A percentile compares a stretch with the other conserved stretches of the same genome.
These are phyloP conservation scores for Antedon mediterranea DNA, from an alignment of 53 echinoderm and acorn worm species.

Conservation along the genomic window DNA sequence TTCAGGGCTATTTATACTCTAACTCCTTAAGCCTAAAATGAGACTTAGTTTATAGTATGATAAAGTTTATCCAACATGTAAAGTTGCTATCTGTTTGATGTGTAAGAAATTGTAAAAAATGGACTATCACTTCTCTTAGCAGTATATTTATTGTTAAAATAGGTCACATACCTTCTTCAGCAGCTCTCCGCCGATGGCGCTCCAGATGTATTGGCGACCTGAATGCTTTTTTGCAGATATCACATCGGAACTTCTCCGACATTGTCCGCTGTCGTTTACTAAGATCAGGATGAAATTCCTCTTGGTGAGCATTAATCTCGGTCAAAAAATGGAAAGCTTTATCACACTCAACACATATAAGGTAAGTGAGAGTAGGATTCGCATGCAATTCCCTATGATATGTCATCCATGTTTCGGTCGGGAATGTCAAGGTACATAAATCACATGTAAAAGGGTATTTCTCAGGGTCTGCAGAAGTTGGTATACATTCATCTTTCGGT, in stretches of 20 bases:
- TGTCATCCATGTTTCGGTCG: constrained; percentile 75
- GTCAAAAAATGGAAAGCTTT: constrained; percentile 56
- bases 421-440: constrained; percentile 47
- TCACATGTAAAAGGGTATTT: constrained; percentile 58
- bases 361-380: constrained; percentile 42
- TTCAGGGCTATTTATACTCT: no score
- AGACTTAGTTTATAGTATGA: no score
- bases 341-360: constrained; percentile 69
- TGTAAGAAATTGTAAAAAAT: no score
- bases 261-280: constrained; percentile 43
- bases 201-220: constrained; percentile 76
- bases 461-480: constrained; percentile 39
- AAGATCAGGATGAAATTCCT: constrained; percentile 40
- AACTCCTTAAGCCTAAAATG: no score
- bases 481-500: constrained; percentile 66
- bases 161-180: constrained; percentile 41
- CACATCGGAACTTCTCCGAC: constrained; percentile 89
- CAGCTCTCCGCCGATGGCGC: constrained; percentile 59
- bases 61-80: no score
- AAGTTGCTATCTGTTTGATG: no score
- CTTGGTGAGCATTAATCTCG: constrained; percentile 48
- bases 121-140: no score
- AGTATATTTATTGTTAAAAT: not conserved
- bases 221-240: constrained; percentile 73
- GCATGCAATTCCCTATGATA: constrained; percentile 64